Percentiles rank a stretch among this genome's conserved stretches.
phyloP scores from a whole-genome alignment of 2,113 vertebrate genomes.

The Oplegnathus fasciatus region DNA sequence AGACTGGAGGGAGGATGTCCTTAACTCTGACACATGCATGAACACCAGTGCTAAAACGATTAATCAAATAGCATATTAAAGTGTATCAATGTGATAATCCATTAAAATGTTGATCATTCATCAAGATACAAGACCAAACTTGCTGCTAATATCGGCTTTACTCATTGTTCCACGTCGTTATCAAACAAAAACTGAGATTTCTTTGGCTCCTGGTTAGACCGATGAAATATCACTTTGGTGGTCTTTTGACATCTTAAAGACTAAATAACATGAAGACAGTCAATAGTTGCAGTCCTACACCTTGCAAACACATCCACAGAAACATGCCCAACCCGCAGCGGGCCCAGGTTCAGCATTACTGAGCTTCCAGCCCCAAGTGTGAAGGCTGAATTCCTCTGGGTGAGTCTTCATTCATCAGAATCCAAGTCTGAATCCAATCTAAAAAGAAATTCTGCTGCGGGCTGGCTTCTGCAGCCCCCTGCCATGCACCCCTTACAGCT shows the following conservation, averaged over 20 bases:
- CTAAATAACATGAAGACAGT: background rate
- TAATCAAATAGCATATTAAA: background rate
- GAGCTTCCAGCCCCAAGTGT: slow-evolving; percentile 22
- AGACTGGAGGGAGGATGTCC: slow-evolving; percentile 49
- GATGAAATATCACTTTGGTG: background rate
- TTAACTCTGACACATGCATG: slow-evolving; percentile 22
- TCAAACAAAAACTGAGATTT: background rate
- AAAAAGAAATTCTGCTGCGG: slow-evolving; percentile 51
- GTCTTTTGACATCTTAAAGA: background rate
- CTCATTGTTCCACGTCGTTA: background rate
- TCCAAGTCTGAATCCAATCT: slow-evolving; percentile 62
- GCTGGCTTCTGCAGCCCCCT: slow-evolving; percentile 65
- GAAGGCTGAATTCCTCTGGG: slow-evolving; percentile 55
- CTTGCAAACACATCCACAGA: slow-evolving; percentile 5
- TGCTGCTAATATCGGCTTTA: background rate
- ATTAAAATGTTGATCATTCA: background rate
- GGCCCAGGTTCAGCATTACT: slow-evolving; percentile 30
- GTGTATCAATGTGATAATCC: background rate
- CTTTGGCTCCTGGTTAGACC: background rate
- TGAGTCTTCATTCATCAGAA: slow-evolving; percentile 71
- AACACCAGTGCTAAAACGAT: background rate
- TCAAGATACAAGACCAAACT: background rate
- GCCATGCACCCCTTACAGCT: slow-evolving; percentile 68
- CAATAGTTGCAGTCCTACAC: background rate
- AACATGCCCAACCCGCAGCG: background rate